These are phyloP conservation scores for Drosophila mayaguana DNA, from an alignment of 2,888 invertebrate species.

Conservation along the genomic window DNA sequence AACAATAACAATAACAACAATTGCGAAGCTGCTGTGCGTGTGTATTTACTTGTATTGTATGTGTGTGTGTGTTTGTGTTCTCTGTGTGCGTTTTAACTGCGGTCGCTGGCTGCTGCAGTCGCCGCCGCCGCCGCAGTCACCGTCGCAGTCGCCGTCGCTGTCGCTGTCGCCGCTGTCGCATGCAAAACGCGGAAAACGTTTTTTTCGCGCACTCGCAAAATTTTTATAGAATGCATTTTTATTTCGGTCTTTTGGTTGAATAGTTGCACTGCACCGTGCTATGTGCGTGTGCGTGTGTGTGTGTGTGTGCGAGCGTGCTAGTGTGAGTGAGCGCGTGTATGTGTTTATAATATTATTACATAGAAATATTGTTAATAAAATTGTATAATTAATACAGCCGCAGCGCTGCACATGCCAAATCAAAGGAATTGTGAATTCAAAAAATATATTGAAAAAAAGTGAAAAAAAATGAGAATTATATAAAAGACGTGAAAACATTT, in stretches of 20 bases:
- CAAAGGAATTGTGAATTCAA: conserved; percentile 20
- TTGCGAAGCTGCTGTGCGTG: conserved; percentile 40
- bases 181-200: conserved; percentile 79
- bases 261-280: conserved; percentile 76
- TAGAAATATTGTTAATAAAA: conserved; percentile 52
- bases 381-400: conserved; percentile 31
- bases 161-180: conserved; percentile 64
- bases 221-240: conserved; percentile 81
- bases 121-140: conserved; percentile 29
- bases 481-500: conserved; percentile 21
- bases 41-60: conserved; percentile 14
- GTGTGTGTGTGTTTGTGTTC: conserved; percentile 26
- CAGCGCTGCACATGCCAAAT: conserved; percentile 29
- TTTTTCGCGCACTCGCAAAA: conserved; percentile 81
- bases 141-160: conserved; percentile 38
- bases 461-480: not conserved
- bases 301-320: conserved; percentile 14
- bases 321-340: conserved; percentile 23
- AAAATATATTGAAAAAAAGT: conserved; percentile 1
- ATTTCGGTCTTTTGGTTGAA: conserved; percentile 81
- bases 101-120: conserved; percentile 57
- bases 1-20: conserved; percentile 44
- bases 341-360: conserved; percentile 3
- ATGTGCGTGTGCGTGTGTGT: conserved; percentile 40
- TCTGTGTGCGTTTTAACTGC: conserved; percentile 35